phyloP scores from a whole-genome alignment of 2,888 invertebrate species.

The Pristionchus mayeri region DNA sequence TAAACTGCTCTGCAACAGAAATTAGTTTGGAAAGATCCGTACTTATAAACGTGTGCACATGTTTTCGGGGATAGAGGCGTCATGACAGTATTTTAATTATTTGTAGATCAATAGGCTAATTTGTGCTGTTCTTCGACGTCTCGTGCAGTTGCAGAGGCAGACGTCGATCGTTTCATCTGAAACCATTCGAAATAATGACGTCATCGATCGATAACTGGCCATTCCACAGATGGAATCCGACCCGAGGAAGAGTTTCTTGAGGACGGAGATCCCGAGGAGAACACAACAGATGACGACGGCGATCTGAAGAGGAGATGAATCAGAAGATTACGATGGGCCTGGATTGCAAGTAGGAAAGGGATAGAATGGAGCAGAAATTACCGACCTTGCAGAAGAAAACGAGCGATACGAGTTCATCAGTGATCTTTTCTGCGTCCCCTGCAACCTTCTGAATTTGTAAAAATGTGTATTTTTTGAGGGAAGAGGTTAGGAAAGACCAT shows the following conservation, averaged over 20 bases:
- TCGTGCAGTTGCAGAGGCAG: not conserved
- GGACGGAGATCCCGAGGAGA: slow-evolving; percentile 12
- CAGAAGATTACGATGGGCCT: not conserved
- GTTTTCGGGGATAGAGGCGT: too few species aligned
- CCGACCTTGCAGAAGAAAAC: slow-evolving; percentile 16
- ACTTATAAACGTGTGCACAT: too few species aligned
- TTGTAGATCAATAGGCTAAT: not conserved
- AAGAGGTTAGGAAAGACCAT: too few species aligned
- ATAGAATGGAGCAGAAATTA: not conserved
- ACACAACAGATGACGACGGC: slow-evolving; percentile 5
- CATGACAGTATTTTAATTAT: too few species aligned
- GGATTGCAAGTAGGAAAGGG: not conserved
- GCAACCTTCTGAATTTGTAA: too few species aligned
- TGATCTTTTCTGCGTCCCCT: slow-evolving; percentile 14
- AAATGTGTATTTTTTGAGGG: too few species aligned
- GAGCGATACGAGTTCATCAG: not conserved
- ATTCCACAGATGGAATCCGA: slow-evolving; percentile 24
- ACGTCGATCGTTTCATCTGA: not conserved
- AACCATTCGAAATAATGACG: not conserved
- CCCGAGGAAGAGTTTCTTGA: slow-evolving; percentile 26
- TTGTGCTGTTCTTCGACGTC: not conserved
- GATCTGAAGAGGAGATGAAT: too few species aligned
- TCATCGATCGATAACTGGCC: not conserved
- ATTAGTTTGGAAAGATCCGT: too few species aligned
- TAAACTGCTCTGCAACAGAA: too few species aligned